Percentiles rank a stretch among this genome's conserved stretches.
These are phyloP conservation scores for Adelges cooleyi DNA, from an alignment of 1,140 invertebrate species.

Conservation along the genomic window DNA sequence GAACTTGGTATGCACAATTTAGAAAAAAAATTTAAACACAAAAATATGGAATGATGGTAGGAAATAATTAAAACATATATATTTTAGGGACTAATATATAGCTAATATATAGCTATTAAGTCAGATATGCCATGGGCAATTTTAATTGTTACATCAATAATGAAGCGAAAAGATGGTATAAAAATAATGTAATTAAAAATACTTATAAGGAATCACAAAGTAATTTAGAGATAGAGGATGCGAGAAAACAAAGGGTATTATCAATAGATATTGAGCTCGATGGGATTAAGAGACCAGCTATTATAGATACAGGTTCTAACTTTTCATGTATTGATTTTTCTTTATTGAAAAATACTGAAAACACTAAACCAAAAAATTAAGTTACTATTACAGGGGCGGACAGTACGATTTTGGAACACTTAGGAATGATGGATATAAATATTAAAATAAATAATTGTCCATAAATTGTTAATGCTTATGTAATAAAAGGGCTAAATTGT, in stretches of 20 bases:
- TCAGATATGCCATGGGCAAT: neutral
- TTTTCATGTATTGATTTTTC: no score
- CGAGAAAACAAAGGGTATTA: neutral
- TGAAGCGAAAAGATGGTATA: neutral
- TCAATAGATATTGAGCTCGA: neutral
- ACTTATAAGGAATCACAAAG: neutral
- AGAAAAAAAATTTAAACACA: neutral
- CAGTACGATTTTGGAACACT: no score
- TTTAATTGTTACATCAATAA: neutral
- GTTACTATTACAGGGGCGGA: no score
- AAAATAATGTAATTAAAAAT: no score
- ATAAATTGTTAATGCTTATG: no score
- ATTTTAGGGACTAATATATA: neutral
- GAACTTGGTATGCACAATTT: neutral
- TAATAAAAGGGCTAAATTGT: no score
- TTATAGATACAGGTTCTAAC: neutral
- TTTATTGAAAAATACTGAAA: neutral
- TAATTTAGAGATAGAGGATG: neutral
- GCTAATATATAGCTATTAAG: neutral
- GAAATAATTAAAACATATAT: neutral
- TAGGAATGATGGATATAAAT: no score
- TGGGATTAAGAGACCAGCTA: neutral
- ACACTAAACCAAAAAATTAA: no score
- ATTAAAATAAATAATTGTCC: no score
- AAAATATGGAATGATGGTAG: neutral